Evolutionary conservation across 2,888 invertebrate genomes (phyloP), one percentile per base, ranked within the genome.

Genomic region (Athalia cordata): DNA sequence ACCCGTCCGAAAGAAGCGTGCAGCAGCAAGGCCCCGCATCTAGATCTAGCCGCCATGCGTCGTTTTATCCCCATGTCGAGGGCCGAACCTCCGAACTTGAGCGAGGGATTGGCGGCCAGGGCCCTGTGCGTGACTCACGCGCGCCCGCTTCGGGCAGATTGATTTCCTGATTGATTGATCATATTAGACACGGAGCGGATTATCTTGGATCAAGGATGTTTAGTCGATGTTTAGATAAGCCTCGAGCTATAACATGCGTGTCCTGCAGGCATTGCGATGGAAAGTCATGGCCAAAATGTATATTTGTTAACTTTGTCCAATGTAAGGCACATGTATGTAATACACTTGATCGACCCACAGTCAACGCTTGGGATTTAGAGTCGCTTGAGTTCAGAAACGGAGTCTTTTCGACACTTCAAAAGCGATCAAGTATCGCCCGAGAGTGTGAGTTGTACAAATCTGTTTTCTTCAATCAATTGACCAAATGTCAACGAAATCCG

Each of bases 121-220:
- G 57, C 55, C 77, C 66, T 65, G 57, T 66, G 62, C 65, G 77
- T 72, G 62, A 64, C 75, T 55, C 77, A 67, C 77, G 77, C 77
- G 57, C 66, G 77, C 55, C 13, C 52, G 66, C 77, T 59, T 67
- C 65, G 66, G 50, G 59, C 45, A 65, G 77, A 78, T 78, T 78
- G 78, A 78, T 78, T 78, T 67, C 75, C 76, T 76, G 76, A 78
- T 78, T 78, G 78, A 78, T 76, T 76, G 78, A 77, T 78, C 78
- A 65, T 67, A 76, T 78, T 78, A 78, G 78, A 66, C 78, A 67
- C 78, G 67, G 67, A 76, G 75, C 76, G 78, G 78, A 78, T 78
- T 78, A 78, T 78, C 78, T 78, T 43, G 78, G 76, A 78, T 76
- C 78, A 67, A 67, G 65, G 65, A 65, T 76, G 76, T 78, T 76